Evolutionary conservation across 2,113 vertebrate species (phyloP).

Genomic region (Lasiurus cinereus): DNA sequence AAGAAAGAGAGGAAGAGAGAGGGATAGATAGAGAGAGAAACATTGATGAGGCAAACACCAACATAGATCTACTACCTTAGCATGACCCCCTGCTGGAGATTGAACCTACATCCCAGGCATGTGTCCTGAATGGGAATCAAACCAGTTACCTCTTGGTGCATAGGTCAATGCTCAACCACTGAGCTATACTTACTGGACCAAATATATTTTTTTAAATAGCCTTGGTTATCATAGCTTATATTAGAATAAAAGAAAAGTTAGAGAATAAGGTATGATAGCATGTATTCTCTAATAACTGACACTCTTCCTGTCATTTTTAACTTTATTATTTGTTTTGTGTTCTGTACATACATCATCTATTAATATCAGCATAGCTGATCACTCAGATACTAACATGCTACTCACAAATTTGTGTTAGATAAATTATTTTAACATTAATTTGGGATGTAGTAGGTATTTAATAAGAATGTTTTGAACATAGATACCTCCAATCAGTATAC

Average conservation of each 20-base stretch:
- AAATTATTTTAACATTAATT: background rate
- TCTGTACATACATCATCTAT: background rate
- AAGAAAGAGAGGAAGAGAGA: no score
- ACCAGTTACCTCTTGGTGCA: no score
- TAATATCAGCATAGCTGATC: background rate
- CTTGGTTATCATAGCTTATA: background rate
- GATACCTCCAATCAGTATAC: background rate
- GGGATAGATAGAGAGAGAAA: no score
- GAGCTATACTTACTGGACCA: no score
- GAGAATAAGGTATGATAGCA: background rate
- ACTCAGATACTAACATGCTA: background rate
- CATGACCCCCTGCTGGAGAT: no score
- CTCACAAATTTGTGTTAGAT: constrained; percentile 4
- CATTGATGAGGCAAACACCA: no score
- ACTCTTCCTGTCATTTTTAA: background rate
- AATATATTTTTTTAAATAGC: background rate
- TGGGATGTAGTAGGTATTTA: background rate
- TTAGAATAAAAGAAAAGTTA: background rate
- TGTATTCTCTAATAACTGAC: background rate
- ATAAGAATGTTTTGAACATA: background rate
- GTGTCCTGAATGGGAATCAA: no score
- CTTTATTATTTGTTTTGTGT: background rate
- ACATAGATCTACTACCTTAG: no score
- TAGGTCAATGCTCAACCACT: no score
- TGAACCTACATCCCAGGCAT: no score